Evolutionary conservation across 2,888 invertebrate genomes (phyloP), one percentile per base, ranked within the genome.

Genomic region (Isotomurus palustris): DNA sequence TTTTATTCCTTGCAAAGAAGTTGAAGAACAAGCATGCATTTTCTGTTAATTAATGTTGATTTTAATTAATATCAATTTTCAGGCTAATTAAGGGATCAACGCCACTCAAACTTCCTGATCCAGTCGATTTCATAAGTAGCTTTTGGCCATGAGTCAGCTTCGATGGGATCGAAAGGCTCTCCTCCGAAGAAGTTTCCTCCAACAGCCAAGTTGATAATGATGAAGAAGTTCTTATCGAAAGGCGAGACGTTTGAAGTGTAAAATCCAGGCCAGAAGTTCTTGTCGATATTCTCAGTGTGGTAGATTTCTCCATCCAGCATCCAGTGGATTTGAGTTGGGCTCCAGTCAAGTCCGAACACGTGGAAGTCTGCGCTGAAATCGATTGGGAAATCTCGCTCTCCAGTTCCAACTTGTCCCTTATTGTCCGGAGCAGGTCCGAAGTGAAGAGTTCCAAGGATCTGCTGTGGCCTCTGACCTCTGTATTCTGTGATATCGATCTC

Each of bases 291-390:
- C 29, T 58, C 50, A 3, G 25, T 28, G 29, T 58, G 58, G 28
- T 43, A 47, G 6, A 53, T 41, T 8, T 45, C 2, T 3, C 21
- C 56, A 47, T 63, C 63, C 1, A 64, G 32, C 24, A 52, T 6
- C 63, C 63, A 60, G 8, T 44, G 38, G 12, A 60, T 48, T 27
- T 22, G 3, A n/a, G 19, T 14, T 1, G 49, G 27, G 21, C 19
- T 49, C 64, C 64, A 64, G 19, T 64, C 55, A 6, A 60, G 35
- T 19, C 53, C 55, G 36, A 53, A 60, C 1, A 49, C 45, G 36
- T 64, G 64, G 48, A 58, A 64, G n/a, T 61, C 64, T 6, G 44
- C 25, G 36, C 58, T 56, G 44, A 64, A 62, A 19, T 64, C 64
- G 24, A 41, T 5, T 2, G 41, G 21, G 47, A 62, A 61, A 12